Evolutionary conservation across 2,888 invertebrate genomes (phyloP).

Genomic region (Sesia apiformis): DNA sequence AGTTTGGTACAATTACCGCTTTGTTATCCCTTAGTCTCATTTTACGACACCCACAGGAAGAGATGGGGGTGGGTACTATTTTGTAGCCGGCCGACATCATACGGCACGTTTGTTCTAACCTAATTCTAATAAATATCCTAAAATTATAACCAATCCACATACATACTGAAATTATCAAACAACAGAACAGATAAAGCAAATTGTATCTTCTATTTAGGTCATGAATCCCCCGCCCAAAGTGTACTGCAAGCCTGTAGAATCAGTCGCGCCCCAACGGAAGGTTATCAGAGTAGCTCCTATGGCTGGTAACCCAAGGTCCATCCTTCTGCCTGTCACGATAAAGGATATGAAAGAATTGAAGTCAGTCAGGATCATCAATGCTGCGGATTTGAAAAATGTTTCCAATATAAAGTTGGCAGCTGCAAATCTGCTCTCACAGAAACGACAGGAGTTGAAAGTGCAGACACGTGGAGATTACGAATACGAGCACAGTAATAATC

Average conservation of each 20-base stretch:
- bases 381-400: slow-evolving; percentile 71
- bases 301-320: slow-evolving; percentile 76
- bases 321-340: slow-evolving; percentile 80
- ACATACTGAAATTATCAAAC: neutral
- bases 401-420: slow-evolving; percentile 70
- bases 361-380: slow-evolving; percentile 82
- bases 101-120: no score
- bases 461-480: slow-evolving; percentile 49
- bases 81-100: no score
- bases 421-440: slow-evolving; percentile 64
- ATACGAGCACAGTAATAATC: slow-evolving; percentile 44
- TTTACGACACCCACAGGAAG: no score
- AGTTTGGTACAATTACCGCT: no score
- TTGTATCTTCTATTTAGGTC: slow-evolving; percentile 13
- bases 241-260: slow-evolving; percentile 61
- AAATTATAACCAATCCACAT: no score
- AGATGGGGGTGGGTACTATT: no score
- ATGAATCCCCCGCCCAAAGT: slow-evolving; percentile 58
- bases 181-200: neutral
- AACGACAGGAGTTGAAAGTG: slow-evolving; percentile 52
- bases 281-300: slow-evolving; percentile 62
- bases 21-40: no score
- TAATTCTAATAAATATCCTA: no score
- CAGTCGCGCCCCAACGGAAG: slow-evolving; percentile 54
- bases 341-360: slow-evolving; percentile 82